Percentiles rank a stretch among this genome's conserved stretches.
Evolutionary conservation across 2,113 vertebrate genomes (phyloP).

Genomic region (Hystrix cristata): DNA sequence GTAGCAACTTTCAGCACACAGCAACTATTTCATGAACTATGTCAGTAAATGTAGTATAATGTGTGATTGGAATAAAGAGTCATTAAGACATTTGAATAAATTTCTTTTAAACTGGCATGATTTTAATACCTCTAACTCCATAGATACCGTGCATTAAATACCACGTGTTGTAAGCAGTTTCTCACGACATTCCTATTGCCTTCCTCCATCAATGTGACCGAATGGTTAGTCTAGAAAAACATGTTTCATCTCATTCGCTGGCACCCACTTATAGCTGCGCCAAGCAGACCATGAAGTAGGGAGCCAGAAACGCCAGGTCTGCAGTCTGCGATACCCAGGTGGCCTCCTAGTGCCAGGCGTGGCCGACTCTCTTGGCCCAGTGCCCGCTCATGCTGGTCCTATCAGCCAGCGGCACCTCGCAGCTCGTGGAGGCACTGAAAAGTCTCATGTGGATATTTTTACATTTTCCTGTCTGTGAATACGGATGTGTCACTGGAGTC

Average conservation of each 20-base stretch:
- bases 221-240: constrained; percentile 62
- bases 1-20: not conserved
- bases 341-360: constrained; percentile 7
- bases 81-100: not conserved
- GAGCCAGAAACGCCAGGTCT: constrained; percentile 59
- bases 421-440: not conserved
- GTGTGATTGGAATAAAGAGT: not conserved
- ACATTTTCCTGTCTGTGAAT: not conserved
- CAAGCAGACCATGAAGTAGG: not conserved
- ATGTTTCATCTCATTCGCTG: constrained; percentile 32
- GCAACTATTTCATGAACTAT: not conserved
- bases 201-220: not conserved
- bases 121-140: constrained; percentile 22
- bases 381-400: not conserved
- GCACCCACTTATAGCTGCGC: constrained; percentile 29
- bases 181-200: not conserved
- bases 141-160: not conserved
- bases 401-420: not conserved
- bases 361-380: constrained; percentile 28
- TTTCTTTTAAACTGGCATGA: constrained; percentile 3
- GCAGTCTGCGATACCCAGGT: not conserved
- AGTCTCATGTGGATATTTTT: not conserved
- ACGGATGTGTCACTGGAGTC: not conserved
- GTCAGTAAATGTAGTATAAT: not conserved
- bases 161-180: not conserved